Evolutionary conservation across 2,797 vertebrate genomes (phyloP), one percentile per base, ranked within the genome.

Genomic region (Enteromius fasciolatus): DNA sequence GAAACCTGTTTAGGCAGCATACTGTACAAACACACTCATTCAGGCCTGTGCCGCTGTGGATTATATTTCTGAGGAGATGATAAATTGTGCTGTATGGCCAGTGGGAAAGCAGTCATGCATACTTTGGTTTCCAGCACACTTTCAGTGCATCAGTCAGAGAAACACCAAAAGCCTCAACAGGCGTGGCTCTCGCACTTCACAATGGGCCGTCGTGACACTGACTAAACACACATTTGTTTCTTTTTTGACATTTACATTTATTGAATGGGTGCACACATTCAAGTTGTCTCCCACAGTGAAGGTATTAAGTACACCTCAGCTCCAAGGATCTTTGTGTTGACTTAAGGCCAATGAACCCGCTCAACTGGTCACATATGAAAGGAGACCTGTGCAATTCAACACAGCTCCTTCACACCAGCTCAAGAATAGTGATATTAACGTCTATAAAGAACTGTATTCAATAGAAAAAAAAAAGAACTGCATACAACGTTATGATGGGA

Each of bases 181-280:
- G 78, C 25, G 78, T 61, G 78, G 52, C 73, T 2, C 66, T 80
- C 11, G 12, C 25, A 33, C 41, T 39, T 57, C 54, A 78, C 18
- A 68, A 67, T 3, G 46, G 14, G n/a, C 41, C 7, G 12, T 25
- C 36, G 5, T 54, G 67, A 86, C 52, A 57, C 46, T 54, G 25
- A 50, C 69, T 72, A 31, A 70, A 74, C 15, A 69, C n/a, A 66
- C 46, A 67, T 66, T 77, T 66, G 48, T 46, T 69, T 25, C 41
- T 76, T 81, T 81, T 39, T n/a, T 48, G 88, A 89, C 89, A 89
- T 88, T 87, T 87, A 68, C 82, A 85, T 90, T 92, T 87, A 87
- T 84, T 87, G 44, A 76, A 79, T 80, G 72, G 61, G 31, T 48
- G 68, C 68, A 80, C 66, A 82, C 76, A 75, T 82, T 82, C 46